Evolutionary conservation across 2,888 invertebrate genomes (phyloP).

Genomic region (Tetrapedia diversipes): DNA sequence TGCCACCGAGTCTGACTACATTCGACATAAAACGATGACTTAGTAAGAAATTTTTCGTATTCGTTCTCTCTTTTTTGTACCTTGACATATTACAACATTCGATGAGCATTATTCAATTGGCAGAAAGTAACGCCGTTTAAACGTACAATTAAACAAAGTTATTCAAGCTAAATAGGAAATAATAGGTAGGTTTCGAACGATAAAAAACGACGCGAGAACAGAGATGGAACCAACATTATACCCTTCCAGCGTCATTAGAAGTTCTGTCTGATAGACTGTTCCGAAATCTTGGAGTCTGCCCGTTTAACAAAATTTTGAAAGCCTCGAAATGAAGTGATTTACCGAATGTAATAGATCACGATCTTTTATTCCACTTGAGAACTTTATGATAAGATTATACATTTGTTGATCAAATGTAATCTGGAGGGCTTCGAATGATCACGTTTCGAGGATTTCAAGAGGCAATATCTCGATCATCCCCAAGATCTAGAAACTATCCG

Average conservation of each 20-base stretch:
- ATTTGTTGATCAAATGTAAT: not conserved
- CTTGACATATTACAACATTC: conserved; percentile 20
- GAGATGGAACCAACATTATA: conserved; percentile 3
- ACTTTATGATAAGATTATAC: too few species aligned
- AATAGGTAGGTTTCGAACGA: conserved; percentile 16
- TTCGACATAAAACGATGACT: not conserved
- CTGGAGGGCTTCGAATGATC: conserved; percentile 12
- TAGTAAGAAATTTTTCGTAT: conserved; percentile 6
- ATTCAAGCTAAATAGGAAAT: conserved; percentile 36
- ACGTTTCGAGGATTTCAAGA: conserved; percentile 1
- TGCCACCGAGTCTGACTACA: conserved; percentile 8
- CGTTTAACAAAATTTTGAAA: not conserved
- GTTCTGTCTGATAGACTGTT: not conserved
- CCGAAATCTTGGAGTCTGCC: not conserved
- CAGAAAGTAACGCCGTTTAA: conserved; percentile 10
- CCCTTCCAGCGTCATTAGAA: not conserved
- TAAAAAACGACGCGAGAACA: conserved; percentile 36
- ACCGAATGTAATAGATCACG: not conserved
- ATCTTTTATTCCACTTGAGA: not conserved
- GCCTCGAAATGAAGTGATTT: not conserved
- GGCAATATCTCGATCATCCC: not conserved
- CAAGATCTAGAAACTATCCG: not conserved
- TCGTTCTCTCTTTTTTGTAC: conserved; percentile 8
- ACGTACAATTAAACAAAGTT: conserved; percentile 24
- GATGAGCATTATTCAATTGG: conserved; percentile 17